A percentile compares a stretch with the other conserved stretches of the same genome.
These are phyloP conservation scores for Desoria tigrina DNA, from an alignment of 2,888 invertebrate genomes.

Conservation along the genomic window DNA sequence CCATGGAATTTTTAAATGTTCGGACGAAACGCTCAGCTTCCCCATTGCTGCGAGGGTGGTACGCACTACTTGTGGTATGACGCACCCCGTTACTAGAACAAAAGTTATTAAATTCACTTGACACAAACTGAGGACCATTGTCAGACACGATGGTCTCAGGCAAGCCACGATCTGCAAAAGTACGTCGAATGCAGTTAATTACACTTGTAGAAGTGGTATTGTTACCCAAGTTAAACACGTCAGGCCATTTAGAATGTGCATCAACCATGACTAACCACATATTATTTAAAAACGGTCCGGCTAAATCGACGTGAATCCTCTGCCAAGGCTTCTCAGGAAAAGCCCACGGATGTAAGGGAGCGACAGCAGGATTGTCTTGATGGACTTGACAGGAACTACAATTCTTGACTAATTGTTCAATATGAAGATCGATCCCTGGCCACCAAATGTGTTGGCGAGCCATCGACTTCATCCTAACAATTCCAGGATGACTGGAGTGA, in stretches of 20 bases:
- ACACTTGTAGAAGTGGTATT: conserved; percentile 15
- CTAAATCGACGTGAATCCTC: conserved; percentile 32
- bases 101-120: conserved; percentile 24
- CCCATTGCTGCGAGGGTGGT: conserved; percentile 32
- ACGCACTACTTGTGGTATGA: conserved; percentile 25
- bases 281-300: conserved; percentile 23
- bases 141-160: conserved; percentile 24
- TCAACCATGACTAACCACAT: conserved; percentile 36
- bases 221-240: neutral
- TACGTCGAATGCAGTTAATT: conserved; percentile 12
- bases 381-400: conserved; percentile 5
- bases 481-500: conserved; percentile 30
- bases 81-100: conserved; percentile 27
- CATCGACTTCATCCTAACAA: too few species aligned
- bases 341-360: too few species aligned
- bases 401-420: conserved; percentile 12
- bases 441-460: too few species aligned
- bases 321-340: conserved; percentile 16
- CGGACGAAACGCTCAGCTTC: conserved; percentile 30
- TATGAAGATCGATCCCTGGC: too few species aligned
- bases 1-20: conserved; percentile 17
- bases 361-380: conserved; percentile 17
- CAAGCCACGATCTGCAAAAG: conserved; percentile 19
- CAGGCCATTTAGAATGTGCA: too few species aligned
- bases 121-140: conserved; percentile 29